Conservation (phyloP, 92 coral and sea anemone genomes). For the Ricordea florida region DNA sequence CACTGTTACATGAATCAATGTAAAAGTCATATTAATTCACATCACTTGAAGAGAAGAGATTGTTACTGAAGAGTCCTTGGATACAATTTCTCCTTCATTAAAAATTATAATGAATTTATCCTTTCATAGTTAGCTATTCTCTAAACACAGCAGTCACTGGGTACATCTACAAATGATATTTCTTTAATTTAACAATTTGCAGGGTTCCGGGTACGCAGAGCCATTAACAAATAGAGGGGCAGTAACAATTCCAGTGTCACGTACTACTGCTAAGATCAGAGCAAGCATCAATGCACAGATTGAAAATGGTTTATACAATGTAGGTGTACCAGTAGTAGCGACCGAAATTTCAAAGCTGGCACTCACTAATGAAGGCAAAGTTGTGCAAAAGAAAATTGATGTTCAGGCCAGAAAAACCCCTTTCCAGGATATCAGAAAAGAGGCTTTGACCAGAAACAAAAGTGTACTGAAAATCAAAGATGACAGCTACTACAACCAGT, state of each 20-base stretch:
- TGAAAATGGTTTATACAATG: constrained; percentile 25
- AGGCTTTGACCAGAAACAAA: constrained; percentile 19
- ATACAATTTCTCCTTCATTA: not conserved
- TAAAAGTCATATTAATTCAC: not conserved
- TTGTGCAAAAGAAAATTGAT: not conserved
- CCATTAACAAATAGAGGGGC: constrained; percentile 22
- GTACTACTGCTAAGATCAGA: constrained; percentile 4
- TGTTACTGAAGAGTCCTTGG: not conserved
- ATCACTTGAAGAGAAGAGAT: not conserved
- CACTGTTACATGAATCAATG: no score
- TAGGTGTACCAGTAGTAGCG: constrained; percentile 28
- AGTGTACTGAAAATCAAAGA: not conserved
- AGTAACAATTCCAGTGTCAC: constrained; percentile 24
- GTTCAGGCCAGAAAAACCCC: constrained; percentile 55
- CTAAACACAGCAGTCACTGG: no score
- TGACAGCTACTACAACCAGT: constrained; percentile 14
- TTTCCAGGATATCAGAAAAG: constrained; percentile 38
- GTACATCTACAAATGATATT: not conserved
- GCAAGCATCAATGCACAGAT: not conserved
- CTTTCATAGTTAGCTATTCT: no score
- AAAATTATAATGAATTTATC: not conserved
- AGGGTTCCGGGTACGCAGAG: constrained; percentile 19
- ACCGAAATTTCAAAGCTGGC: constrained; percentile 26
- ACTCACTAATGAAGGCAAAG: constrained; percentile 14
- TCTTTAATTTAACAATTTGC: not conserved